Evolutionary conservation across 2,113 vertebrate genomes (phyloP).

Genomic region (Thinocorus orbignyianus): DNA sequence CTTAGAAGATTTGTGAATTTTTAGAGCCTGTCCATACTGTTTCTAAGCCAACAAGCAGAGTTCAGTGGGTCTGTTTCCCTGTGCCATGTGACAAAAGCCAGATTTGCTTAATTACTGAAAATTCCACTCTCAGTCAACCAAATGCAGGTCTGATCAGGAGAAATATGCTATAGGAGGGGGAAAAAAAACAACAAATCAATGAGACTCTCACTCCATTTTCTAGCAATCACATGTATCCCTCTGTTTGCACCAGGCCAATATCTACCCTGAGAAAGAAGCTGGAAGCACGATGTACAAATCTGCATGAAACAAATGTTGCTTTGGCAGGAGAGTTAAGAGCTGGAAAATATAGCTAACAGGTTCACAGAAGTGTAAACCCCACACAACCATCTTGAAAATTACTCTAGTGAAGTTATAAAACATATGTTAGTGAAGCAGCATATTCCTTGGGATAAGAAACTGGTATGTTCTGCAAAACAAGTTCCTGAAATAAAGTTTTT

Average conservation of each 20-base stretch:
- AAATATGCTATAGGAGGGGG: not conserved
- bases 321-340: conserved; percentile 28
- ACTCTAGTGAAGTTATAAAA: conserved; percentile 32
- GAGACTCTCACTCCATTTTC: not conserved
- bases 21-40: not conserved
- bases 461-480: not conserved
- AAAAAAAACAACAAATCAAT: not conserved
- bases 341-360: conserved; percentile 31
- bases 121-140: not conserved
- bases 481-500: conserved; percentile 6
- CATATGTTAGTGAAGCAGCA: not conserved
- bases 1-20: not conserved
- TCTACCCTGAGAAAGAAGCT: not conserved
- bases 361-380: conserved; percentile 39
- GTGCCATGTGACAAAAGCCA: not conserved
- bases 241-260: not conserved
- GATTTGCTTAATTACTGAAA: not conserved
- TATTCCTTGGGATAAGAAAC: not conserved
- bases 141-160: not conserved
- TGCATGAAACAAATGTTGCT: conserved; percentile 40
- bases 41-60: not conserved
- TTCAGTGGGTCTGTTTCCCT: not conserved
- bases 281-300: conserved; percentile 17
- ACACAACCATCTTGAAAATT: conserved; percentile 31
- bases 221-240: not conserved